Evolutionary conservation across 2,888 invertebrate species (phyloP).

Genomic region (Silvanus unidentatus): DNA sequence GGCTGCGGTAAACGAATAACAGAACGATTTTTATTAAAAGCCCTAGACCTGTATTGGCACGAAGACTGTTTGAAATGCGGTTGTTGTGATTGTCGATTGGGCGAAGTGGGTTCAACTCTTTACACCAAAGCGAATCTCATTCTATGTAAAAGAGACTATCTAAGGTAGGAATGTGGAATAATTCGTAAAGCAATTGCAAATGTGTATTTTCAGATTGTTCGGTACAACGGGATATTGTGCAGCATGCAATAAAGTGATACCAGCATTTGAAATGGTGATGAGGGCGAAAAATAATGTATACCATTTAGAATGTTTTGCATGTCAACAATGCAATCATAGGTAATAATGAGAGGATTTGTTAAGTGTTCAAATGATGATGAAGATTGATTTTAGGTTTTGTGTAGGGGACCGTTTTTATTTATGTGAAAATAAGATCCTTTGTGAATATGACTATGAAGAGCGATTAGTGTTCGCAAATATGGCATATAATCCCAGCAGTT

Average conservation of each 20-base stretch:
- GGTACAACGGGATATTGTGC: slow-evolving; percentile 87
- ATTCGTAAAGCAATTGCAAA: too few relatives aligned
- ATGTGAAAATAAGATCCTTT: slow-evolving; percentile 89
- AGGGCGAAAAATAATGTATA: slow-evolving; percentile 87
- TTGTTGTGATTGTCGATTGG: slow-evolving; percentile 88
- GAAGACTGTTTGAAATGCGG: slow-evolving; percentile 90
- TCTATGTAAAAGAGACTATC: slow-evolving; percentile 86
- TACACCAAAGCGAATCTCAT: slow-evolving; percentile 88
- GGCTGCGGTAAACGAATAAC: slow-evolving; percentile 83
- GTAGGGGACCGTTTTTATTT: slow-evolving; percentile 90
- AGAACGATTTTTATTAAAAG: slow-evolving; percentile 70
- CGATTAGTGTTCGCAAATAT: slow-evolving; percentile 84
- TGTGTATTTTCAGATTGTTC: slow-evolving; percentile 66
- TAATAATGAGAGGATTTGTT: slow-evolving; percentile 46
- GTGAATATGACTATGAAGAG: slow-evolving; percentile 92
- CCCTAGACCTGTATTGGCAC: slow-evolving; percentile 88
- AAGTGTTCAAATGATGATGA: background rate
- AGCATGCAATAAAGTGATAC: slow-evolving; percentile 88
- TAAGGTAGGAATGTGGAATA: slow-evolving; percentile 62
- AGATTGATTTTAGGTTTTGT: slow-evolving; percentile 67
- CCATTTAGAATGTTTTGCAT: slow-evolving; percentile 90
- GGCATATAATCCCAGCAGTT: slow-evolving; percentile 78
- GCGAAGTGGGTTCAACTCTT: slow-evolving; percentile 85
- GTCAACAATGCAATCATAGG: slow-evolving; percentile 93
- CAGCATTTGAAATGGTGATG: slow-evolving; percentile 95